Conservation (phyloP, 2,888 invertebrate genomes). For the Spilarctia lutea region DNA sequence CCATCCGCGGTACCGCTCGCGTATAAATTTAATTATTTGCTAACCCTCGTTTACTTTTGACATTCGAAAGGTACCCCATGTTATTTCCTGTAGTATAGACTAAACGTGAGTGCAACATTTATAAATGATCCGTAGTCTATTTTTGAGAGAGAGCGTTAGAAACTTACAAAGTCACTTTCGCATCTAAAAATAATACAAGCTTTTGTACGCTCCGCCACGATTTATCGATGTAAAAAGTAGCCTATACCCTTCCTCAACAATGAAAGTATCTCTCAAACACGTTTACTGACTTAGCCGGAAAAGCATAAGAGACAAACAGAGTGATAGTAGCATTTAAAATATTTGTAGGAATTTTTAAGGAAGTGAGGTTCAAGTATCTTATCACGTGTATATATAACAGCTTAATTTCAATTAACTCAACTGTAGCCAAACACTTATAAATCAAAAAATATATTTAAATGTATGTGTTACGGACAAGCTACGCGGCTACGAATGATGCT, state of each 20-base stretch:
- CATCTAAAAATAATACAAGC: neutral
- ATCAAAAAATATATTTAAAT: neutral
- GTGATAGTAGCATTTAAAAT: too few relatives aligned
- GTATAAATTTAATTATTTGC: neutral
- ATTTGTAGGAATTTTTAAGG: neutral
- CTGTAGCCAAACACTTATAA: neutral
- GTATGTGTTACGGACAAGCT: constrained; percentile 29
- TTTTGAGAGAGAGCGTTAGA: neutral
- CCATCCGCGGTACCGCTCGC: neutral
- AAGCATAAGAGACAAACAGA: too few relatives aligned
- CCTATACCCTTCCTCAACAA: too few relatives aligned
- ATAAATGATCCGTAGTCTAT: neutral
- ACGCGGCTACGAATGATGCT: constrained; percentile 27
- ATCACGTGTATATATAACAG: neutral
- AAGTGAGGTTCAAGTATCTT: neutral
- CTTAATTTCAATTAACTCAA: neutral
- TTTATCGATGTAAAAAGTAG: too few relatives aligned
- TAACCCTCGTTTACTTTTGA: neutral
- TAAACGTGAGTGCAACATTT: neutral
- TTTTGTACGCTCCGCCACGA: too few relatives aligned
- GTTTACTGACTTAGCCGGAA: too few relatives aligned
- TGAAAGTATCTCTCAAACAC: too few relatives aligned
- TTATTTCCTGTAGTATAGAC: neutral
- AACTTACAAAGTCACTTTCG: neutral
- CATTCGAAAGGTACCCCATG: neutral